These are phyloP conservation scores for Scelioninae gen. 1 DNA, from an alignment of 2,888 invertebrate genomes.

Conservation along the genomic window DNA sequence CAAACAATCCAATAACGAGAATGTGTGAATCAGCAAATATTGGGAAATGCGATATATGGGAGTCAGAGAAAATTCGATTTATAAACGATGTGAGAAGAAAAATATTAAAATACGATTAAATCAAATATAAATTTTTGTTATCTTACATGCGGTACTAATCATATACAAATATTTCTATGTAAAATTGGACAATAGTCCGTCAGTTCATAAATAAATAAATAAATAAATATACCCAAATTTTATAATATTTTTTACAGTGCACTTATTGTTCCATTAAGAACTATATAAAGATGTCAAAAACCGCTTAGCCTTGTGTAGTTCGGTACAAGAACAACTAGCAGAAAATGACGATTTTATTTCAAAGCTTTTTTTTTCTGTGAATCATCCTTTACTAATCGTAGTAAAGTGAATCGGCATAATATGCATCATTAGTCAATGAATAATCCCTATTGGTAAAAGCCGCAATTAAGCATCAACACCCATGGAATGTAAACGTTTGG, in stretches of 20 bases:
- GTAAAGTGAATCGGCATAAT: conserved; percentile 18
- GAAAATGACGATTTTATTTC: conserved; percentile 24
- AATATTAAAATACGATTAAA: neutral
- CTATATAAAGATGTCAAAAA: conserved; percentile 43
- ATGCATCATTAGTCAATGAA: neutral
- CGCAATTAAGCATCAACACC: conserved; percentile 10
- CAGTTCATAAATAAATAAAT: too few relatives aligned
- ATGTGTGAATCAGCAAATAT: neutral
- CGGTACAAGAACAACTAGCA: conserved; percentile 24
- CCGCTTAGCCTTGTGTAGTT: conserved; percentile 27
- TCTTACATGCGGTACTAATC: too few relatives aligned
- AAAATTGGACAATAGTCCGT: too few relatives aligned
- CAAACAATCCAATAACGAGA: neutral
- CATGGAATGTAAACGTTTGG: conserved; percentile 10
- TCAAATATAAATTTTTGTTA: too few relatives aligned
- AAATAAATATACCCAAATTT: too few relatives aligned
- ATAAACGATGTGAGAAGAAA: too few relatives aligned
- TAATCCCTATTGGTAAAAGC: neutral
- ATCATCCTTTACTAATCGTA: conserved; percentile 28
- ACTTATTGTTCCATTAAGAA: conserved; percentile 39
- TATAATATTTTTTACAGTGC: conserved; percentile 32
- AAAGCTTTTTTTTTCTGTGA: conserved; percentile 35
- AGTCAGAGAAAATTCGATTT: too few relatives aligned
- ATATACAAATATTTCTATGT: too few relatives aligned
- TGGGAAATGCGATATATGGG: too few relatives aligned